Conservation (phyloP, 2,888 invertebrate genomes). For the Mylabris sibirica region DNA sequence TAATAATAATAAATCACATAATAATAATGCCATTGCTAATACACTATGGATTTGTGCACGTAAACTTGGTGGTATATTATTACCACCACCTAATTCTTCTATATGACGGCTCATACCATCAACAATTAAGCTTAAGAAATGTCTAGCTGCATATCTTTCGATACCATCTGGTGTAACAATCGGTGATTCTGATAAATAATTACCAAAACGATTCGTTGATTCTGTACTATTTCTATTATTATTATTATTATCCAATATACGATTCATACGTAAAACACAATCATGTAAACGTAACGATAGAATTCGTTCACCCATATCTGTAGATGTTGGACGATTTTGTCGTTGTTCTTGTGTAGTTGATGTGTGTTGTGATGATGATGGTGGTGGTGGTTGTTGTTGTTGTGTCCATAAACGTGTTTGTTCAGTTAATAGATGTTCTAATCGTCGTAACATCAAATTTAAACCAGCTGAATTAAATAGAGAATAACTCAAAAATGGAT, state of each 20-base stretch:
- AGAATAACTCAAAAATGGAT: slow-evolving; percentile 36
- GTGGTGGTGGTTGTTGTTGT: background rate
- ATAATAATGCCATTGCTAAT: slow-evolving; percentile 61
- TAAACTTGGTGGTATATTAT: slow-evolving; percentile 42
- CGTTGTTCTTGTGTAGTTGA: slow-evolving; percentile 18
- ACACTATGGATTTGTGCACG: slow-evolving; percentile 53
- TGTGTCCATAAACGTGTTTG: slow-evolving; percentile 45
- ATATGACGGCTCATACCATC: slow-evolving; percentile 63
- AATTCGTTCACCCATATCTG: slow-evolving; percentile 53
- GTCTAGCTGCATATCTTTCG: slow-evolving; percentile 55
- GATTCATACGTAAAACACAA: slow-evolving; percentile 53
- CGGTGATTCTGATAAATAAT: slow-evolving; percentile 36
- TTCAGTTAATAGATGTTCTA: slow-evolving; percentile 46
- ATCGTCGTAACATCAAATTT: slow-evolving; percentile 44
- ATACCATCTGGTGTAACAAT: slow-evolving; percentile 55
- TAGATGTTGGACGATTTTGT: slow-evolving; percentile 33
- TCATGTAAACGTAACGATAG: slow-evolving; percentile 53
- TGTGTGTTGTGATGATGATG: slow-evolving; percentile 32
- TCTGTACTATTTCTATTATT: slow-evolving; percentile 17
- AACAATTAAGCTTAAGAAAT: slow-evolving; percentile 61
- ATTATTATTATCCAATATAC: slow-evolving; percentile 45
- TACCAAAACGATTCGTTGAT: slow-evolving; percentile 35
- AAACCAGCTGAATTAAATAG: slow-evolving; percentile 42
- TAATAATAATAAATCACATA: slow-evolving; percentile 62
- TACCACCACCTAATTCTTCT: slow-evolving; percentile 54